Evolutionary conservation across 2,888 invertebrate species (phyloP).

Genomic region (Linnaemya tessellans): DNA sequence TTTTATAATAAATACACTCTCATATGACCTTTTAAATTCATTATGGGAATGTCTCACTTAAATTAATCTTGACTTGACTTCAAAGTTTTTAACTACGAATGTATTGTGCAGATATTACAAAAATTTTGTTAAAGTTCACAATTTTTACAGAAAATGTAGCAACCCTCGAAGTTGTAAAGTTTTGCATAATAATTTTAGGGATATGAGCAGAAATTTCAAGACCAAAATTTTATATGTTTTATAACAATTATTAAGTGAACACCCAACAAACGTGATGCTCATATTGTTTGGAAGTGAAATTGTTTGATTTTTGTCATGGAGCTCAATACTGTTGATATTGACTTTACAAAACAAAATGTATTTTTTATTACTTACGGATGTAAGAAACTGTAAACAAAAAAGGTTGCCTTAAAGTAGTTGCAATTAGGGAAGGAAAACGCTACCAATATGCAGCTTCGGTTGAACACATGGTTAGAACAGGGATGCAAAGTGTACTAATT

Average conservation of each 20-base stretch:
- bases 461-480: too few relatives aligned
- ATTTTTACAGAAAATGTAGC: too few relatives aligned
- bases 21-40: too few relatives aligned
- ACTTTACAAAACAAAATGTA: background rate
- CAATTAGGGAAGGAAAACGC: background rate
- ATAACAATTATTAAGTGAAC: background rate
- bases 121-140: too few relatives aligned
- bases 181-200: conserved; percentile 43
- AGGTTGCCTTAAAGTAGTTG: background rate
- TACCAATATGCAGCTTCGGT: too few relatives aligned
- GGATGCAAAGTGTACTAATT: too few relatives aligned
- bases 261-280: background rate
- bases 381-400: background rate
- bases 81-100: too few relatives aligned
- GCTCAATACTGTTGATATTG: background rate
- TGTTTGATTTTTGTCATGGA: background rate
- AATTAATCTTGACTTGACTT: too few relatives aligned
- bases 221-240: conserved; percentile 6
- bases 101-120: too few relatives aligned
- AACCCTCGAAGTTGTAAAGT: background rate
- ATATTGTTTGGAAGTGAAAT: conserved; percentile 1
- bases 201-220: conserved; percentile 26
- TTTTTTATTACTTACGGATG: too few relatives aligned
- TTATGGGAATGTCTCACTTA: too few relatives aligned
- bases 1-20: too few relatives aligned